Base-by-base conservation (phyloP, 1,140 invertebrate species). In the Lasaia peninsularis region DNA sequence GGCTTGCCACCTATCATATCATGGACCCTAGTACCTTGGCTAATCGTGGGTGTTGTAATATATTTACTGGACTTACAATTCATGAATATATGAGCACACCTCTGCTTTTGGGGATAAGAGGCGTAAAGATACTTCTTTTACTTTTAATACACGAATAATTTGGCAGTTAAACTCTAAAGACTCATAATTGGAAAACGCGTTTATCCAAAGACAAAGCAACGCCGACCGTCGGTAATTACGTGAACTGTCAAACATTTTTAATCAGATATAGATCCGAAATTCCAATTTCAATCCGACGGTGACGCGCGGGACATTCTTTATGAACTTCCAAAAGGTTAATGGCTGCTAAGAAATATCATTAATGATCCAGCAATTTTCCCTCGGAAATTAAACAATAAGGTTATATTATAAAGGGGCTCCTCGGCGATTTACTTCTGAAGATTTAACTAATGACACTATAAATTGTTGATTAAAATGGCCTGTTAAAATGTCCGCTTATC, bases 351-450 rank as follows among this genome's bases (percentile, higher is more conserved):
- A 44, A 44, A 44, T 44, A 44, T 44, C 40, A 44, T 44, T 44
- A 44, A 44, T 44, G 40, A 44, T 20, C 18, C 18, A 44, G 40
- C 40, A 44, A 44, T 20, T 44, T 44, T 44, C 40, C 18, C 40
- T 16, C 16, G 40, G 40, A 44, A 44, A 44, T 44, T 44, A 44
- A 44, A 44, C 40, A 44, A 44, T 44, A 44, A 21, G 44, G 44
- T 48, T 24, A 48, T 48, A 48, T 48, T 48, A 48, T 48, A 20
- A 48, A 48, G 18, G 18, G n/a, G 44, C 44, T 48, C 18, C 20
- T 48, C 18, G 21, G 21, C 20, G 11, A 18, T 48, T 48, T 10
- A n/a, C 44, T 48, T 48, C 11, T 10, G 21, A 48, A 48, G 10
- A 11, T 18, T 48, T 48, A 48, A 48, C 16, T 44, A 44, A 44